phyloP scores from a whole-genome alignment of 2,888 invertebrate species.

The Anthoptus insignis region DNA sequence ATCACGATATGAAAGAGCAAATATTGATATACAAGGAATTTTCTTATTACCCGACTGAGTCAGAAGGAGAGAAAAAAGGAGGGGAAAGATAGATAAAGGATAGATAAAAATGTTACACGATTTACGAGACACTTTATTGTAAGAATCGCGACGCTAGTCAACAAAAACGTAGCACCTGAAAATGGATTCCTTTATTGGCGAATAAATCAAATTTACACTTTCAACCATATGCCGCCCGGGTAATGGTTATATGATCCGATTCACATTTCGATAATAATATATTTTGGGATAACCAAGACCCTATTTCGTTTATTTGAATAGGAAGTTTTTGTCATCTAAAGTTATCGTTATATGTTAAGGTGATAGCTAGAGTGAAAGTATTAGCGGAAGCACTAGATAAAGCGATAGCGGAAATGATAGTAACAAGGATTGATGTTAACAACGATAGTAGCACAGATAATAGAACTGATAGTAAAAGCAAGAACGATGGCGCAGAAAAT shows the following conservation, averaged over 20 bases:
- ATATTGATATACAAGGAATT: too few relatives aligned
- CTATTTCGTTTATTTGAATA: conserved; percentile 3
- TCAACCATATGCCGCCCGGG: conserved; percentile 21
- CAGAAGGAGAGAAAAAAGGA: too few relatives aligned
- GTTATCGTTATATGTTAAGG: not conserved
- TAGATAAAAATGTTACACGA: too few relatives aligned
- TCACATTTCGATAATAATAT: conserved; percentile 32
- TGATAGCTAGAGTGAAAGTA: not conserved
- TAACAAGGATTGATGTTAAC: too few relatives aligned
- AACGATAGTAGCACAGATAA: too few relatives aligned
- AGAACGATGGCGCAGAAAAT: too few relatives aligned
- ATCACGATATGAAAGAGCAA: too few relatives aligned
- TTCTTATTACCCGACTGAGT: too few relatives aligned
- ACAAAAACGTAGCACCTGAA: conserved; percentile 29
- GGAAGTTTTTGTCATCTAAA: not conserved
- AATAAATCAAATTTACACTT: conserved; percentile 34
- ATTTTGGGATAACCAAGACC: conserved; percentile 6
- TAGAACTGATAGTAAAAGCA: too few relatives aligned
- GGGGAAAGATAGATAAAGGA: too few relatives aligned
- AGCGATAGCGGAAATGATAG: too few relatives aligned
- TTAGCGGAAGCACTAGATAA: too few relatives aligned
- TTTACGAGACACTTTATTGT: not conserved
- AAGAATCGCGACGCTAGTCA: conserved; percentile 23
- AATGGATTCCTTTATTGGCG: conserved; percentile 35
- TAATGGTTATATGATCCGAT: conserved; percentile 37